Evolutionary conservation across 2,797 vertebrate species (phyloP).

Genomic region (Alcedo atthis): DNA sequence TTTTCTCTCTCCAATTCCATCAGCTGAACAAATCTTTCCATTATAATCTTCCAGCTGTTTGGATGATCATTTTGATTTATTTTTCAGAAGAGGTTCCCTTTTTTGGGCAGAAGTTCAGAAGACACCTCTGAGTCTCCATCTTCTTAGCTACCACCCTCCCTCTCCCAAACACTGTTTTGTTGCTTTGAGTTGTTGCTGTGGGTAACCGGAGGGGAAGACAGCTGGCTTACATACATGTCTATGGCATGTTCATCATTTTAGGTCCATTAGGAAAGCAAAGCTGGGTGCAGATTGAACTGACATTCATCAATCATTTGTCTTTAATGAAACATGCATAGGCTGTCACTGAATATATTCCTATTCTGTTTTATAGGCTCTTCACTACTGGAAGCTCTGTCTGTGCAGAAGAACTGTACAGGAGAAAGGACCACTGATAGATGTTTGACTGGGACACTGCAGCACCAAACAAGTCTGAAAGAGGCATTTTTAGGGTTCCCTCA

Average conservation of each 20-base stretch:
- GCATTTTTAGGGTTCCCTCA: not conserved
- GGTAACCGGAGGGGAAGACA: conserved; percentile 3
- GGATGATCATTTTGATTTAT: not conserved
- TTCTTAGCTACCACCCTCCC: not conserved
- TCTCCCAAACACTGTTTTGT: not conserved
- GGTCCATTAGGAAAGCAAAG: not conserved
- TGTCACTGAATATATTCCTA: not conserved
- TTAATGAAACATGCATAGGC: not conserved
- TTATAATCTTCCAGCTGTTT: not conserved
- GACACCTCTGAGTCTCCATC: not conserved
- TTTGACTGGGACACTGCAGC: not conserved
- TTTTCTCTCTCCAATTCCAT: not conserved
- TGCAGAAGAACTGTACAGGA: not conserved
- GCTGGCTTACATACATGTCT: not conserved
- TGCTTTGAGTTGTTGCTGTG: not conserved
- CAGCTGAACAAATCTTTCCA: not conserved
- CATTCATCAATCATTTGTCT: not conserved
- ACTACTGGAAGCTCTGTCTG: not conserved
- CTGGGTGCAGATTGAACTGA: conserved; percentile 10
- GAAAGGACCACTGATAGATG: not conserved
- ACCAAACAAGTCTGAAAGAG: not conserved
- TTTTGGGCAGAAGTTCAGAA: not conserved
- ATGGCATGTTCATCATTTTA: not conserved
- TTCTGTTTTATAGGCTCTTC: not conserved
- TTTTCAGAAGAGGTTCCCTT: not conserved